Percentiles rank a stretch among this genome's conserved stretches.
These are phyloP conservation scores for Arenaria interpres DNA, from an alignment of 2,113 vertebrate species.

Conservation along the genomic window DNA sequence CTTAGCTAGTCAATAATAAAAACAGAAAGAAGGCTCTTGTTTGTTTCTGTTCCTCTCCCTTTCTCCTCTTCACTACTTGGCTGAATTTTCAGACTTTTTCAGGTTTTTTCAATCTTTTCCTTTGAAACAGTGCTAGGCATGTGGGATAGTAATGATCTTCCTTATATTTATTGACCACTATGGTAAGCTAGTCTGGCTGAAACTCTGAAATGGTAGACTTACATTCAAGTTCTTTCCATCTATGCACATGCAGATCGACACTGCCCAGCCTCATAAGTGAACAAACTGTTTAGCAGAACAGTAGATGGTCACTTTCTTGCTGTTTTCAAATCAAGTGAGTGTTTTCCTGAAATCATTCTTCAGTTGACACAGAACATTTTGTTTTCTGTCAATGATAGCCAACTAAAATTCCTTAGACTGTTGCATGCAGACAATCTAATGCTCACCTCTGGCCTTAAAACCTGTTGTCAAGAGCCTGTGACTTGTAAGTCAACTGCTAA, in stretches of 20 bases:
- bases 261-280: neutral
- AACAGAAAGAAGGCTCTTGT: neutral
- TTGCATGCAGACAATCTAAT: neutral
- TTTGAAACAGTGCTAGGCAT: neutral
- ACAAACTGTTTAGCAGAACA: neutral
- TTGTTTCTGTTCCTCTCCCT: neutral
- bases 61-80: neutral
- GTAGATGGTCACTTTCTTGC: neutral
- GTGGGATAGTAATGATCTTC: neutral
- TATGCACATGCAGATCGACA: neutral
- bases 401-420: neutral
- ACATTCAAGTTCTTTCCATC: neutral
- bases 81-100: neutral
- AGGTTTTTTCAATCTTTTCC: neutral
- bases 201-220: neutral
- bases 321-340: neutral
- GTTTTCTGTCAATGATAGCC: neutral
- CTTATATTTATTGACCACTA: neutral
- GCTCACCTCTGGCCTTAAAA: neutral
- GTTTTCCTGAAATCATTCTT: neutral
- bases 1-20: neutral
- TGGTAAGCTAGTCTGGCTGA: neutral
- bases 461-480: neutral
- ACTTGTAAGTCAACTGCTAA: neutral
- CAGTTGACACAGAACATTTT: neutral